A percentile compares a stretch with the other conserved stretches of the same genome.
These are phyloP conservation scores for Tachysurus vachellii DNA, from an alignment of 2,113 vertebrate genomes.

Conservation along the genomic window DNA sequence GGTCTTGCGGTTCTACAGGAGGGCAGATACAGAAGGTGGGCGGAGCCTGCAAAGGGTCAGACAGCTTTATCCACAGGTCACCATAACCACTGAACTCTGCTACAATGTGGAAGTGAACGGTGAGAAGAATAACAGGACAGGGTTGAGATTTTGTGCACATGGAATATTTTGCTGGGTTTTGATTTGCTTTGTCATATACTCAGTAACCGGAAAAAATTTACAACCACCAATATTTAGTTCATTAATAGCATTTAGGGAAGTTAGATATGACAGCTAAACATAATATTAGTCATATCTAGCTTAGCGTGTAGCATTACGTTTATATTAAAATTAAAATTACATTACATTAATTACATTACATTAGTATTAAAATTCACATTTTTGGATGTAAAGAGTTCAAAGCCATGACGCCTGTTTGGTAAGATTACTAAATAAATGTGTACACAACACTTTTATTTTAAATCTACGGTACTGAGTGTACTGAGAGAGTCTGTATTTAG, in stretches of 20 bases:
- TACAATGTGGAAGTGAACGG: conserved; percentile 88
- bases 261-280: too few relatives aligned
- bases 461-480: too few relatives aligned
- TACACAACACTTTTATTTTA: too few relatives aligned
- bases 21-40: conserved; percentile 61
- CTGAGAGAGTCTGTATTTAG: too few relatives aligned
- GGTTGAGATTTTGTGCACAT: not conserved
- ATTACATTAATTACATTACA: too few relatives aligned
- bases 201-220: not conserved
- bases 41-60: conserved; percentile 62
- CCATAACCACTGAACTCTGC: conserved; percentile 77
- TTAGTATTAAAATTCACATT: too few relatives aligned
- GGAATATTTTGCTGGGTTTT: not conserved
- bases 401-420: too few relatives aligned
- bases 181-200: not conserved
- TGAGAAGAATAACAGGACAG: conserved; percentile 57
- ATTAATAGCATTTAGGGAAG: not conserved
- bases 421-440: too few relatives aligned
- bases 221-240: not conserved
- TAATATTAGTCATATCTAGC: too few relatives aligned
- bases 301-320: too few relatives aligned
- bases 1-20: conserved; percentile 78
- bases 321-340: too few relatives aligned
- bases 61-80: conserved; percentile 66
- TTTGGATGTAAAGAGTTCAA: too few relatives aligned